Evolutionary conservation across 2,797 vertebrate species (phyloP).

Genomic region (Craterocephalus amniculus): DNA sequence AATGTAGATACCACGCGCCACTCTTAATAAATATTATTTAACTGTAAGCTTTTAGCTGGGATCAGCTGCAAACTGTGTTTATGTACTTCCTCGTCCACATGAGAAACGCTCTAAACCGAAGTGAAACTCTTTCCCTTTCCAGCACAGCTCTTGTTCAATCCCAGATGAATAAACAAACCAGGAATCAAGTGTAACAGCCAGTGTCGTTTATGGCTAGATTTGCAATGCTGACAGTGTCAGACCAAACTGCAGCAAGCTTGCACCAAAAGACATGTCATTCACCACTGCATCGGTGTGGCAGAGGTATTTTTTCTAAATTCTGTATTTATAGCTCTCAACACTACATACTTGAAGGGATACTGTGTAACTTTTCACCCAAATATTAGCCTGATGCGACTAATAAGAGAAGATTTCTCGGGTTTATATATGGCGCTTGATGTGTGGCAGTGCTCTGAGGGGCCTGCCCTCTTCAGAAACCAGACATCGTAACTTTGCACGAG

Average conservation of each 20-base stretch:
- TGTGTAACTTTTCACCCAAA: too few relatives aligned
- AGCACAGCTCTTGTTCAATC: background rate
- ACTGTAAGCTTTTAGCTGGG: background rate
- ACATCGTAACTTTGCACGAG: too few relatives aligned
- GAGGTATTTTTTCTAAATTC: background rate
- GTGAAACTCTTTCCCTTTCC: background rate
- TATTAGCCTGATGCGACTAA: too few relatives aligned
- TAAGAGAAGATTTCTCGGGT: too few relatives aligned
- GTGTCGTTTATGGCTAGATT: background rate
- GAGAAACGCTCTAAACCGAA: constrained; percentile 17
- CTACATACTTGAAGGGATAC: too few relatives aligned
- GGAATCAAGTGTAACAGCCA: constrained; percentile 1
- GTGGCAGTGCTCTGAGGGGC: too few relatives aligned
- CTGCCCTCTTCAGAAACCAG: too few relatives aligned
- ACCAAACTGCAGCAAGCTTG: constrained; percentile 13
- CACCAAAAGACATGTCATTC: constrained; percentile 14
- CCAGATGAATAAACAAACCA: constrained; percentile 12
- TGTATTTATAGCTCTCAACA: background rate
- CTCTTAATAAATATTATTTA: constrained; percentile 16
- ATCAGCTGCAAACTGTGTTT: constrained; percentile 19
- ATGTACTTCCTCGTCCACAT: background rate
- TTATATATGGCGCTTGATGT: too few relatives aligned
- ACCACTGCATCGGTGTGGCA: background rate
- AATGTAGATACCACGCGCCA: constrained; percentile 10
- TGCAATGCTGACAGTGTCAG: background rate